A percentile compares a stretch with the other conserved stretches of the same genome.
Conservation (phyloP, 2,888 invertebrate species). For the Sclerodermus sp. region DNA sequence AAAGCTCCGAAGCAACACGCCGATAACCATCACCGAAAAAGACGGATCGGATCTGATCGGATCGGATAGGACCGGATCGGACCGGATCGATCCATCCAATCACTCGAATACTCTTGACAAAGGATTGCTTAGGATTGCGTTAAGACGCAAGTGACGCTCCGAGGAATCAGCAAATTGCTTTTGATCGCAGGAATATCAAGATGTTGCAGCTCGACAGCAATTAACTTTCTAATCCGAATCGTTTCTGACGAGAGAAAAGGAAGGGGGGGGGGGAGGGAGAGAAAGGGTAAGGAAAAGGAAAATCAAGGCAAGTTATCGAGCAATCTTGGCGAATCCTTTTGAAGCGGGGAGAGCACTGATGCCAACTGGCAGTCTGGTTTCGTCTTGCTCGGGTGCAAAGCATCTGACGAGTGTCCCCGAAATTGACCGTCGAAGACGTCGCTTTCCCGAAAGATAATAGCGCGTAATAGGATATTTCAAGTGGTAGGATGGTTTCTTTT, state of each 20-base stretch:
- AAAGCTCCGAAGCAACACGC: too few species aligned
- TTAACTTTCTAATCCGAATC: not conserved
- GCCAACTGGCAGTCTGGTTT: not conserved
- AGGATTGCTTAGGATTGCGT: conserved; percentile 1
- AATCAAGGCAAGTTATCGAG: too few species aligned
- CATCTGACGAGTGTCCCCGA: conserved; percentile 6
- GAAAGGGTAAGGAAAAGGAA: not conserved
- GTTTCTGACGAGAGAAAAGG: not conserved
- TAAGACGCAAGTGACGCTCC: too few species aligned
- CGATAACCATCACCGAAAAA: too few species aligned
- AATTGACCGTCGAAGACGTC: conserved; percentile 22
- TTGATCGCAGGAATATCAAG: not conserved
- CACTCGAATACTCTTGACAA: too few species aligned
- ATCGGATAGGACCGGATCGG: too few species aligned
- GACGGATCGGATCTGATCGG: too few species aligned
- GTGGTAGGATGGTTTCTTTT: conserved; percentile 51
- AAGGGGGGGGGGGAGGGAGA: not conserved
- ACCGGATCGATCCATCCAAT: too few species aligned
- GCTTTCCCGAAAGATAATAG: conserved; percentile 43
- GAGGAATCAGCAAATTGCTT: not conserved
- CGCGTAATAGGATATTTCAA: conserved; percentile 54
- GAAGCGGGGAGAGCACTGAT: not conserved
- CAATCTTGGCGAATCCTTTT: not conserved
- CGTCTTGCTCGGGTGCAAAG: not conserved
- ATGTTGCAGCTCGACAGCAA: not conserved